Conservation (phyloP, 2,797 vertebrate species). For the Sebastes itinus region DNA sequence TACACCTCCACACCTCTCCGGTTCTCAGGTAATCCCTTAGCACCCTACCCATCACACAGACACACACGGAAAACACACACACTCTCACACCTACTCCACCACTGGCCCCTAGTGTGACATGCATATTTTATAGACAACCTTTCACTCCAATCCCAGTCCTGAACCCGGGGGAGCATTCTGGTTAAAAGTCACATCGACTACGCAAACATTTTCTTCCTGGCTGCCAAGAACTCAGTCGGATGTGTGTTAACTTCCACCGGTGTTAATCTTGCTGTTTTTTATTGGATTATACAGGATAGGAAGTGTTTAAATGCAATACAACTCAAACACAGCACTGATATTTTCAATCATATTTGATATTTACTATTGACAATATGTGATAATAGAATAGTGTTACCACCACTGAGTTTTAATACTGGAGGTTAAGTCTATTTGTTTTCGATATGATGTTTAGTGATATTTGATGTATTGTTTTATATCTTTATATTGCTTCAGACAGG, state of each 20-base stretch:
- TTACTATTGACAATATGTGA: background rate
- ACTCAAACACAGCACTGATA: background rate
- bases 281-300: slow-evolving; percentile 14
- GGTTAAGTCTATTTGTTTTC: background rate
- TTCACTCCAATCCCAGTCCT: slow-evolving; percentile 72
- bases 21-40: slow-evolving; percentile 37
- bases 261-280: slow-evolving; percentile 40
- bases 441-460: background rate
- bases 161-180: slow-evolving; percentile 66
- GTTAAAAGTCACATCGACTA: slow-evolving; percentile 77
- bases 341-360: background rate
- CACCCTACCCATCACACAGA: slow-evolving; percentile 3
- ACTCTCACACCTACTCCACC: slow-evolving; percentile 36
- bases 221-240: slow-evolving; percentile 68
- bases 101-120: slow-evolving; percentile 65
- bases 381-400: background rate
- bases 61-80: slow-evolving; percentile 12
- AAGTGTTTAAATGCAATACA: background rate
- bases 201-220: slow-evolving; percentile 72
- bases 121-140: slow-evolving; percentile 84
- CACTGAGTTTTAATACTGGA: background rate
- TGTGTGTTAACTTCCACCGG: slow-evolving; percentile 35
- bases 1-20: slow-evolving; percentile 20
- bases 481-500: background rate
- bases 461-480: background rate